These are phyloP conservation scores for Syngnathus acus DNA, from an alignment of 2,797 vertebrate genomes.

Conservation along the genomic window DNA sequence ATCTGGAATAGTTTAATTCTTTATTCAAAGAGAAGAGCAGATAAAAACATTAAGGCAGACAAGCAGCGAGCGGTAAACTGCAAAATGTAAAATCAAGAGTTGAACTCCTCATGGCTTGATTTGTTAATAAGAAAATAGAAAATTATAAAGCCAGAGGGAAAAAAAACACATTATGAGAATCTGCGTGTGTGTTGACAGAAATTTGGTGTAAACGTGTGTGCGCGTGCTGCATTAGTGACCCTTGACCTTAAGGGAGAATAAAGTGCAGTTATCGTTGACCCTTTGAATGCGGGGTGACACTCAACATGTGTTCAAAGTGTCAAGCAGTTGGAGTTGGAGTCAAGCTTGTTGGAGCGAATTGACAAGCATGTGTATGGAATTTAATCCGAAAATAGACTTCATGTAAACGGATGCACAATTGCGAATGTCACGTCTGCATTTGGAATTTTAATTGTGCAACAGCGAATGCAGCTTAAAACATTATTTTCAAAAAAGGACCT, in stretches of 20 bases:
- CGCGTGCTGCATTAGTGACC: background rate
- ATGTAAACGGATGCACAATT: too few relatives aligned
- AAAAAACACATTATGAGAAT: slow-evolving; percentile 19
- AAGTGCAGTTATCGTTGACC: slow-evolving; percentile 27
- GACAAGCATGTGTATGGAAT: too few relatives aligned
- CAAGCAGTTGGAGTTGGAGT: background rate
- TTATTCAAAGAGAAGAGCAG: slow-evolving; percentile 61
- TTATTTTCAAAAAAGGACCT: background rate
- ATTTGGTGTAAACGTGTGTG: slow-evolving; percentile 1
- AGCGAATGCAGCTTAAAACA: background rate
- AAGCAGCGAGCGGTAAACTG: slow-evolving; percentile 46
- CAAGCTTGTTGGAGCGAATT: too few relatives aligned
- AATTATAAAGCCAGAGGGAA: slow-evolving; percentile 46
- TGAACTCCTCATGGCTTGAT: slow-evolving; percentile 33
- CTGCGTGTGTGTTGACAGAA: slow-evolving; percentile 8
- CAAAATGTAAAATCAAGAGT: slow-evolving; percentile 34
- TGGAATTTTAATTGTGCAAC: background rate
- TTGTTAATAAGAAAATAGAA: slow-evolving; percentile 45
- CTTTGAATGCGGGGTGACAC: background rate
- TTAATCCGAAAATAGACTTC: too few relatives aligned
- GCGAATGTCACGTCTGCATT: too few relatives aligned
- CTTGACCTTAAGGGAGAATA: slow-evolving; percentile 18
- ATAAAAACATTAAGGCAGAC: slow-evolving; percentile 64
- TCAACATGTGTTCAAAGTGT: background rate
- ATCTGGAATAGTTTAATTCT: slow-evolving; percentile 32